Base-by-base conservation (phyloP, 1,140 invertebrate species). In the Bombus sibiricus region DNA sequence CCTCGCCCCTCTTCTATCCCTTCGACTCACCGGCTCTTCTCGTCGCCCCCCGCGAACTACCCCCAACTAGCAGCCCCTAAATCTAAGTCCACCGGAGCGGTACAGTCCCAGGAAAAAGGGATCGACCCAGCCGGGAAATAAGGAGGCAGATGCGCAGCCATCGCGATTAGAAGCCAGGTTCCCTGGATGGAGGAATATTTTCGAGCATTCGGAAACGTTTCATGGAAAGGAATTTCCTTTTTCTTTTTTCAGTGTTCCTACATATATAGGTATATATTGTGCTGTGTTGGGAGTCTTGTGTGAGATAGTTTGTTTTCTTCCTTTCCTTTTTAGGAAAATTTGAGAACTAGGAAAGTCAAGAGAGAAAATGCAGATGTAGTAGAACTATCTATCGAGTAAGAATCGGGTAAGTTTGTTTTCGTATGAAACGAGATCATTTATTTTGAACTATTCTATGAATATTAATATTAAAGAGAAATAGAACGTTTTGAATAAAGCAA, bases 11-110 rank as follows among this genome's bases (percentile, higher is more conserved):
- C 88, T 88, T 88, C 84, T 78, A 79, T 79, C 81, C 87, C 73
- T 87, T 87, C 87, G 89, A 78, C 81, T 88, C 88, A 79, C 88
- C 87, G 91, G 75, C 81, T 88, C 89, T 72, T 81, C 83, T 90
- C 90, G 79, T 90, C 91, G 93, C 93, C 93, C 93, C 94, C 93
- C 92, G 91, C 92, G 92, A 95, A 94, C 93, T 94, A 91, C 94
- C 92, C 86, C 91, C 92, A 94, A 94, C 94, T 94, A 95, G 92
- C 94, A 95, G 92, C 94, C 94, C 93, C 94, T 94, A 94, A 95
- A 95, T 95, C 94, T 95, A 95, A 95, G 94, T 95, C 94, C 92
- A 92, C 88, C 93, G 90, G 90, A 89, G 69, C 90, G 85, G 94
- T 95, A 95, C 94, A 95, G 92, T 94, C 94, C 86, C 85, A 68